Percentiles rank a stretch among this genome's conserved stretches.
Conservation (phyloP, 2,888 invertebrate species). For the Keiferia lycopersicella region DNA sequence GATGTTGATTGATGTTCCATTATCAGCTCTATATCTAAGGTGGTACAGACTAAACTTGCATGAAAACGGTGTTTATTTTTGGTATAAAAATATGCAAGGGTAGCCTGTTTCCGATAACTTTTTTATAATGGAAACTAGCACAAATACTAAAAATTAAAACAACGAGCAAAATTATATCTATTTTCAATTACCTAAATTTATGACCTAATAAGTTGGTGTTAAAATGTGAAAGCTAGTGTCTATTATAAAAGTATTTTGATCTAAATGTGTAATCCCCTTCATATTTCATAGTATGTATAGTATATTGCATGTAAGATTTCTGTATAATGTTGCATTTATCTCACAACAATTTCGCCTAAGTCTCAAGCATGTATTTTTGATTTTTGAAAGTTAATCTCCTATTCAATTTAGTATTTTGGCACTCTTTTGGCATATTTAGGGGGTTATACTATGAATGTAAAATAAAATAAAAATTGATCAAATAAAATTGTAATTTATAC, state of each 20-base stretch:
- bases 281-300: constrained; percentile 1
- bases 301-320: background rate
- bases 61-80: background rate
- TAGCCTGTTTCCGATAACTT: background rate
- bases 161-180: background rate
- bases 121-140: background rate
- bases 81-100: background rate
- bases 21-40: background rate
- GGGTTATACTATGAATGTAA: constrained; percentile 19
- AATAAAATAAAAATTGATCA: constrained; percentile 19
- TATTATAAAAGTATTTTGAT: constrained; percentile 9
- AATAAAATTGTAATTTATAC: constrained; percentile 18
- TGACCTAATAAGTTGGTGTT: no score
- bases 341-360: background rate
- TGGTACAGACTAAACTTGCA: background rate
- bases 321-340: background rate
- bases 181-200: background rate
- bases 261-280: constrained; percentile 17
- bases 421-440: constrained; percentile 13
- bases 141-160: background rate
- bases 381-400: background rate
- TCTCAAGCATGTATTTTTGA: background rate
- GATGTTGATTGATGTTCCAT: constrained; percentile 32
- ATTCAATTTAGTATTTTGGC: background rate
- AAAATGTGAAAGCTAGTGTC: background rate